A percentile compares a stretch with the other conserved stretches of the same genome.
Conservation (phyloP, 2,113 vertebrate species). For the Globicephala melas region DNA sequence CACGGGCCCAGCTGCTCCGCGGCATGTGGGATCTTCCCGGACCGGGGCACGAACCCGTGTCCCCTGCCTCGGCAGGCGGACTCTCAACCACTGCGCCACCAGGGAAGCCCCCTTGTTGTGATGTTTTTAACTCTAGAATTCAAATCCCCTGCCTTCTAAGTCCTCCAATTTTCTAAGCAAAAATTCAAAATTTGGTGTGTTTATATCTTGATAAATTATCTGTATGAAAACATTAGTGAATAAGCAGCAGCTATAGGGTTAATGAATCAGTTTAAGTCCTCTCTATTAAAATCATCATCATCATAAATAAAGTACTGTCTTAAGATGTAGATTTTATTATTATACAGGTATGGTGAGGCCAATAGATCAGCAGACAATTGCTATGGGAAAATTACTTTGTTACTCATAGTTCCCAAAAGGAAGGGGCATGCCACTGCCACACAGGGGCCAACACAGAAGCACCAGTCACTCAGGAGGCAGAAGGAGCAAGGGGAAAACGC, state of each 20-base stretch:
- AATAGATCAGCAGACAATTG: background rate
- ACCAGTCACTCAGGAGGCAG: background rate
- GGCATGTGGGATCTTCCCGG: no score
- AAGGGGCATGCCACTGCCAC: background rate
- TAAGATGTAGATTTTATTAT: background rate
- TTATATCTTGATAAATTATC: background rate
- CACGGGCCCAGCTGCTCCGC: no score
- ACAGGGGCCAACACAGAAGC: background rate
- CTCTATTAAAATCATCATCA: background rate
- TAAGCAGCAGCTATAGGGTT: background rate
- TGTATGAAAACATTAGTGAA: background rate
- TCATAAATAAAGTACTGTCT: background rate
- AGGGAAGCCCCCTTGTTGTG: background rate
- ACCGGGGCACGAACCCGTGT: no score
- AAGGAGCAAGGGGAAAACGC: background rate
- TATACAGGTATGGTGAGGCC: background rate
- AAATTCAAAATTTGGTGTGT: background rate
- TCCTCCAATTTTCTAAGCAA: background rate
- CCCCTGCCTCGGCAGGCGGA: no score
- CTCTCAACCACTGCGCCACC: no score
- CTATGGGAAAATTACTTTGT: background rate
- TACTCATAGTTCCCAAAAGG: background rate
- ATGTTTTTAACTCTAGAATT: background rate
- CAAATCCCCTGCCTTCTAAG: background rate
- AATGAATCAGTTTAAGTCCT: background rate